These are phyloP conservation scores for Sarcophaga variegata DNA, from an alignment of 2,888 invertebrate species.

Conservation along the genomic window DNA sequence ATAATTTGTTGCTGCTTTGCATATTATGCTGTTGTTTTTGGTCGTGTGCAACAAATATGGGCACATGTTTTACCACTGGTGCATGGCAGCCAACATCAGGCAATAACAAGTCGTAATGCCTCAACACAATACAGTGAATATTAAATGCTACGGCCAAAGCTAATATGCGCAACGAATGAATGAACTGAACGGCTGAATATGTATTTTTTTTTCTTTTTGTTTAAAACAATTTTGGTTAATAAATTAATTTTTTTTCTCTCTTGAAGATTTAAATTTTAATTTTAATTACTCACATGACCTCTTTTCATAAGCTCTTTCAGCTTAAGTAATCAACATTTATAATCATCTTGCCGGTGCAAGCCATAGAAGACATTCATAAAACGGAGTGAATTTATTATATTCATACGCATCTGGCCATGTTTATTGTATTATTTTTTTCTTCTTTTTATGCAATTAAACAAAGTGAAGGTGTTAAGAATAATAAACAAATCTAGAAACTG, in stretches of 20 bases:
- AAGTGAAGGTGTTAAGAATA: neutral
- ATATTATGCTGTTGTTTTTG: neutral
- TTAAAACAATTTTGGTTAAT: slow-evolving; percentile 22
- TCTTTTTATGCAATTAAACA: neutral
- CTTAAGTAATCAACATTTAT: neutral
- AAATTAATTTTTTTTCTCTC: neutral
- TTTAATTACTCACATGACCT: slow-evolving; percentile 46
- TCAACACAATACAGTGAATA: neutral
- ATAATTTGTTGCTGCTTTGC: slow-evolving; percentile 20
- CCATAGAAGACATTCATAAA: too few species aligned
- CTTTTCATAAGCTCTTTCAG: slow-evolving; percentile 17
- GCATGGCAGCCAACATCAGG: neutral
- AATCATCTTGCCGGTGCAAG: neutral
- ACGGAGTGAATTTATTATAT: neutral
- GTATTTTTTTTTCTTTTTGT: slow-evolving; percentile 7
- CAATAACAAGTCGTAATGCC: slow-evolving; percentile 32
- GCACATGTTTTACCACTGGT: neutral
- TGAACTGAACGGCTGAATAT: neutral
- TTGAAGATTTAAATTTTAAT: slow-evolving; percentile 7
- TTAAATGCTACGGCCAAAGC: neutral
- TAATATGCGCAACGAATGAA: neutral
- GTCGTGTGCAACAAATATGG: neutral
- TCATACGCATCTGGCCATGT: neutral
- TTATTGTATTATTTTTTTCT: too few species aligned
- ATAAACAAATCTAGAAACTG: neutral